Percentiles rank a stretch among this genome's conserved stretches.
Conservation (phyloP, 2,113 vertebrate species). For the Macrotis lagotis region DNA sequence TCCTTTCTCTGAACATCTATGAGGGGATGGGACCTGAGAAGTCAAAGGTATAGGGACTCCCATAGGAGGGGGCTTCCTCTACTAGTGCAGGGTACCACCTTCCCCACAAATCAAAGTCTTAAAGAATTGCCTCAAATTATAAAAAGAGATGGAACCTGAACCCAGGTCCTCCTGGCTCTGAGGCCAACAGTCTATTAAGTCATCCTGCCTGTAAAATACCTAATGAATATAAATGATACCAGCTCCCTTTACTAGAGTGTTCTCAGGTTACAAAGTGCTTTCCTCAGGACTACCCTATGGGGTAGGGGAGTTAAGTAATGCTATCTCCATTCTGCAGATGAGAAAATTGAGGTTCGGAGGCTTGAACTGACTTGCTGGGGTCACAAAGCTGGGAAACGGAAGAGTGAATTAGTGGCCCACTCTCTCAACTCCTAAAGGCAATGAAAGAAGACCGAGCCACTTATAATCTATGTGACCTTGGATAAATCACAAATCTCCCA, state of each 20-base stretch:
- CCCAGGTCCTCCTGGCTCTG: background rate
- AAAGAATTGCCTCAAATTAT: background rate
- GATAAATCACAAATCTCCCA: background rate
- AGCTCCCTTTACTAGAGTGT: background rate
- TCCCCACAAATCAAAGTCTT: background rate
- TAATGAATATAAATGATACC: background rate
- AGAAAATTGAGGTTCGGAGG: background rate
- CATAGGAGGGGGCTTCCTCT: background rate
- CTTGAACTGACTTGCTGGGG: too few species aligned
- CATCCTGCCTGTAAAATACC: background rate
- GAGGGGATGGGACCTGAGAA: background rate
- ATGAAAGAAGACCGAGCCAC: background rate
- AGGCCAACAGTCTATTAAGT: too few species aligned
- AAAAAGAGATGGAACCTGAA: background rate
- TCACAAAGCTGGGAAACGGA: background rate
- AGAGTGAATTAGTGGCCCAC: background rate
- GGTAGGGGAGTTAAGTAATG: background rate
- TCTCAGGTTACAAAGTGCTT: background rate
- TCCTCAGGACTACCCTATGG: background rate
- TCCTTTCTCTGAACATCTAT: background rate
- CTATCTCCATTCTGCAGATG: background rate
- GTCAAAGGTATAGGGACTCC: background rate
- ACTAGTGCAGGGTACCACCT: background rate
- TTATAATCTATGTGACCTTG: background rate
- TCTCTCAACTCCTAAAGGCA: background rate